Evolutionary conservation across 2,888 invertebrate genomes (phyloP), one percentile per base, ranked within the genome.

Genomic region (Gnatocerus cornutus): DNA sequence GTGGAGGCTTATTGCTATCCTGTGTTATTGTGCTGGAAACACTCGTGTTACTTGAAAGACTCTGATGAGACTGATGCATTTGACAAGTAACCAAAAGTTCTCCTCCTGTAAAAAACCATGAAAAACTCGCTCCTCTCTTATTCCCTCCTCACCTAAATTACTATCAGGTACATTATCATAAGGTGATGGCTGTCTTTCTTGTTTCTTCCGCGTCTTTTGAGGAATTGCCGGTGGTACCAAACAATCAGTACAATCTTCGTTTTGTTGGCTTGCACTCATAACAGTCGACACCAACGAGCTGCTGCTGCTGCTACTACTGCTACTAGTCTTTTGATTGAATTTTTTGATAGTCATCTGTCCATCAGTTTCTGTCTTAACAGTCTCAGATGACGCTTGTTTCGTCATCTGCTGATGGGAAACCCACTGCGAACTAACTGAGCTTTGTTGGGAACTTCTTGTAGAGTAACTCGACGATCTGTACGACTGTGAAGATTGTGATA

Each of bases 1-100:
- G 97, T 71, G 97, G 97, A 72, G 96, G 94, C 81, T 90, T 87
- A 77, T 91, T 91, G 78, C 92, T 91, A 77, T 90, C 89, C 41
- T 84, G 82, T 72, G 82, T 58, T 41, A 71, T 69, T 13, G 74
- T 74, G 69, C 76, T 80, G 1, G 79, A 72, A 55, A 76, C 72
- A 68, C 71, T 76, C 58, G 74, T 75, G 58, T 68, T 75, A 67
- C 56, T 58, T 4, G 70, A 45, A 41, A 67, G 33, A 69, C 79
- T 81, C 58, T 84, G 84, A 59, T 85, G 84, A 0, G 84, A 82
- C 68, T 85, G 84, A 75, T 85, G 85, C 77, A 83, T 80, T 71
- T 84, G 83, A 72, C 86, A 86, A 9, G 84, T 82, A 10, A 84
- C 82, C 64, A 85, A 73, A 52, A 85, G 72, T 78, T 85, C 83